Base-by-base conservation (phyloP, 2,797 vertebrate genomes). In the Megaceryle alcyon region DNA sequence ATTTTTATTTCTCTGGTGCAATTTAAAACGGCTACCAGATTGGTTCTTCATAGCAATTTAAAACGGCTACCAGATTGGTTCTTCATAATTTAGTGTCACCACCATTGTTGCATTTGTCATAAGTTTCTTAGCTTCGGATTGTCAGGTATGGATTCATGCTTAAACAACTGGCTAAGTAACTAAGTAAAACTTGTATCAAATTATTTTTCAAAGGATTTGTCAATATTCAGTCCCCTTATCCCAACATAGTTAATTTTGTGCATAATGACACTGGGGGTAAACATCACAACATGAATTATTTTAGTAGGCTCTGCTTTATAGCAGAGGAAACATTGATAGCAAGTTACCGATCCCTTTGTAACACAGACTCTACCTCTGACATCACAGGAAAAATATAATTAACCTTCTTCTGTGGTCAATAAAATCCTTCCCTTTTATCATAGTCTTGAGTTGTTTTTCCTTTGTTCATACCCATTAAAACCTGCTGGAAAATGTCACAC, bases 341-440 rank as follows among this genome's bases (percentile, higher is more conserved):
- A 76, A 66, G 22, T 51, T 37, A 86, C 33, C 69, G 46, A 82
- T 90, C 35, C 19, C 46, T 86, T 83, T 86, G 43, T 87, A 76
- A 44, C 28, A 23, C 8, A 54, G 31, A 54, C 21, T 88, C 13
- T 73, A 21, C 22, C 7, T 78, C 26, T 88, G 85, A 43, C 25
- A 59, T 94, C 39, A 76, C 60, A 70, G 63, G 29, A 51, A 88
- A 83, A 93, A 44, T 56, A 53, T 35, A 82, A 88, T 63, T 79
- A 72, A 22, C 48, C 15, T 41, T 44, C 23, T 95, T 84, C 59
- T 48, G 13, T 49, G 31, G 43, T 92, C 82, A 94, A 25, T 94
- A 88, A 88, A 95, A 82, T 82, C 18, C 20, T 80, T 83, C 8
- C 66, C 70, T 95, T 80, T 95, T 94, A 83, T 93, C 65, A 28